These are phyloP conservation scores for Bombus superbus DNA, from an alignment of 1,140 invertebrate genomes.

Conservation along the genomic window DNA sequence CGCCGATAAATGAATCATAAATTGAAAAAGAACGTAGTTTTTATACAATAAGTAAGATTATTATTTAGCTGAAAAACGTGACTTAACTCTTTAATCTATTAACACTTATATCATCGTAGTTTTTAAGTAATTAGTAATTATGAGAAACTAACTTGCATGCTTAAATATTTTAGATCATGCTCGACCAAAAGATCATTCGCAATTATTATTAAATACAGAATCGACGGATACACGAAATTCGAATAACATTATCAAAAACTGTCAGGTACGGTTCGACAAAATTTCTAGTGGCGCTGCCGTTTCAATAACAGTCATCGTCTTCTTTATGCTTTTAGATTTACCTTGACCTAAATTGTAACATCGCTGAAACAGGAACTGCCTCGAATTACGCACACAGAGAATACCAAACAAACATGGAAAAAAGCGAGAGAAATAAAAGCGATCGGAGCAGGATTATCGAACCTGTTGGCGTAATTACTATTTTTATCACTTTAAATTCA, in stretches of 20 bases:
- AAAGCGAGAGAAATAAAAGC: not conserved
- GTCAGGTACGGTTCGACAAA: conserved; percentile 23
- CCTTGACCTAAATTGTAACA: conserved; percentile 65
- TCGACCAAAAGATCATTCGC: not conserved
- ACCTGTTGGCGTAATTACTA: not conserved
- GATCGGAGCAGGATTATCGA: not conserved
- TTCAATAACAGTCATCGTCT: not conserved
- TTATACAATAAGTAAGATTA: too few species aligned
- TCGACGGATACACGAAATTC: not conserved
- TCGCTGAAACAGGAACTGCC: conserved; percentile 26
- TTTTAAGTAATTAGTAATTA: too few species aligned
- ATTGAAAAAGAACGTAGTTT: too few species aligned
- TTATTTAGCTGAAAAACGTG: too few species aligned
- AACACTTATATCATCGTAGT: not conserved
- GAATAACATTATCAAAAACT: conserved; percentile 11
- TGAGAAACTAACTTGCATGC: not conserved
- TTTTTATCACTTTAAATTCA: not conserved
- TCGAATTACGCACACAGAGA: not conserved
- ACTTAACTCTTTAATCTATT: not conserved
- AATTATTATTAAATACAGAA: not conserved
- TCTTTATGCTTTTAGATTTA: conserved; percentile 64
- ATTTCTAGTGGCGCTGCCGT: not conserved
- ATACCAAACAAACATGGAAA: not conserved
- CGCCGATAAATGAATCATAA: too few species aligned
- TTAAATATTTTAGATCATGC: conserved; percentile 27